These are phyloP conservation scores for Rhegmatorhina hoffmannsi DNA, from an alignment of 2,113 vertebrate species.

Conservation along the genomic window DNA sequence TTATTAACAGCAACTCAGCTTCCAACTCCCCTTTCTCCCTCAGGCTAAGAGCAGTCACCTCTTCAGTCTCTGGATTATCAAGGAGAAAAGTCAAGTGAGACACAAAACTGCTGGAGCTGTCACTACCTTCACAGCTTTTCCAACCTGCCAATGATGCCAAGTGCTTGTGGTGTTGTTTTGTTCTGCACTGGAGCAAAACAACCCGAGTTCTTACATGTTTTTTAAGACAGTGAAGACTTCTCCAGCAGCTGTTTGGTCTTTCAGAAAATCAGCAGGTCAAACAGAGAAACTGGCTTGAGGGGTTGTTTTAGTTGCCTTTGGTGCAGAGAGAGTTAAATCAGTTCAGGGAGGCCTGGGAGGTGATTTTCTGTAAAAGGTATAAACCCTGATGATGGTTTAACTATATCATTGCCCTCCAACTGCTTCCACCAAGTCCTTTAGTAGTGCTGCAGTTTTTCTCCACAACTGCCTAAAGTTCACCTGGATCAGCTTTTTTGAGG, in stretches of 20 bases:
- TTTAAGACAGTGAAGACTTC: background rate
- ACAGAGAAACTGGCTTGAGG: background rate
- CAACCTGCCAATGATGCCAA: background rate
- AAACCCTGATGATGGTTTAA: background rate
- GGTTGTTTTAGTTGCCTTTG: background rate
- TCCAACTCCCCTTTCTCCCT: background rate
- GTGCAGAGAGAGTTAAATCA: background rate
- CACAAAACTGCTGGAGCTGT: background rate
- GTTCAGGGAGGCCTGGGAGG: background rate
- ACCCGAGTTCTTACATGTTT: background rate
- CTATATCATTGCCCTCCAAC: background rate
- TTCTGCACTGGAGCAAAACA: background rate
- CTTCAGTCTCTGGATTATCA: background rate
- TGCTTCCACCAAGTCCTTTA: background rate
- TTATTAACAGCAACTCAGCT: background rate
- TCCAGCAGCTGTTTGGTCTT: background rate
- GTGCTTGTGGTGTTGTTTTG: background rate
- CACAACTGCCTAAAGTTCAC: background rate
- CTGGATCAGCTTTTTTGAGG: background rate
- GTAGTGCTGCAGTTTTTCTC: background rate
- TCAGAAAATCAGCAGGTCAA: background rate
- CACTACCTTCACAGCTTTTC: background rate
- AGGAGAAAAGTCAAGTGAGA: background rate
- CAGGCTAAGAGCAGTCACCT: background rate
- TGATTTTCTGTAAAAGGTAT: background rate